These are phyloP conservation scores for Sylvilagus bachmani DNA, from an alignment of 2,113 vertebrate genomes.

Conservation along the genomic window DNA sequence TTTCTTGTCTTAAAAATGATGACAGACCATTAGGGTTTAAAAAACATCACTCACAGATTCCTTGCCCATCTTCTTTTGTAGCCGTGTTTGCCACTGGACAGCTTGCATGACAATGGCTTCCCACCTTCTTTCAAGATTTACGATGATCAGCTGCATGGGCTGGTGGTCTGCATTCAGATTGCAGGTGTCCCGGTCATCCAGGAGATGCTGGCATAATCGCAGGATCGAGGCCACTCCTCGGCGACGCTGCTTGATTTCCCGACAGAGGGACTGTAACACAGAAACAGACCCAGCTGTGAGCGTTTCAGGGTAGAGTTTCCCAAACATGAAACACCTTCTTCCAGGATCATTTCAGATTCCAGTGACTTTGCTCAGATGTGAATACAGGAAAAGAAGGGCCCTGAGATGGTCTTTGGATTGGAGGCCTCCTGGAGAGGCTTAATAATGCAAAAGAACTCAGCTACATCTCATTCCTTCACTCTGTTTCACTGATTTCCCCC, in stretches of 20 bases:
- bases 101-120: slow-evolving; percentile 99
- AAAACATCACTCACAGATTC: slow-evolving; percentile 90
- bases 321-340: slow-evolving; percentile 25
- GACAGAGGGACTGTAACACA: slow-evolving; percentile 92
- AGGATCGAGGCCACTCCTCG: slow-evolving; percentile 95
- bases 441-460: slow-evolving; percentile 42
- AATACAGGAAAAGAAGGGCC: neutral
- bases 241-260: slow-evolving; percentile 94
- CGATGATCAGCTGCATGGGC: slow-evolving; percentile 95
- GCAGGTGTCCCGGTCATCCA: slow-evolving; percentile 93
- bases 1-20: neutral
- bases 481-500: slow-evolving; percentile 62
- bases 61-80: slow-evolving; percentile 91
- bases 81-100: slow-evolving; percentile 97
- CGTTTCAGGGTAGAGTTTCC: neutral
- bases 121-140: slow-evolving; percentile 98
- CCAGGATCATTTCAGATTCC: slow-evolving; percentile 44
- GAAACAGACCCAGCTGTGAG: slow-evolving; percentile 56
- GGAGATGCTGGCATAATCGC: slow-evolving; percentile 95
- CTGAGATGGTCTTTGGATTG: slow-evolving; percentile 56
- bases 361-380: neutral
- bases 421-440: slow-evolving; percentile 51
- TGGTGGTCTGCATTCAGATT: slow-evolving; percentile 94
- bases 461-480: neutral
- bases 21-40: neutral